phyloP scores from a whole-genome alignment of 2,888 invertebrate species.

The Deilephila porcellus region DNA sequence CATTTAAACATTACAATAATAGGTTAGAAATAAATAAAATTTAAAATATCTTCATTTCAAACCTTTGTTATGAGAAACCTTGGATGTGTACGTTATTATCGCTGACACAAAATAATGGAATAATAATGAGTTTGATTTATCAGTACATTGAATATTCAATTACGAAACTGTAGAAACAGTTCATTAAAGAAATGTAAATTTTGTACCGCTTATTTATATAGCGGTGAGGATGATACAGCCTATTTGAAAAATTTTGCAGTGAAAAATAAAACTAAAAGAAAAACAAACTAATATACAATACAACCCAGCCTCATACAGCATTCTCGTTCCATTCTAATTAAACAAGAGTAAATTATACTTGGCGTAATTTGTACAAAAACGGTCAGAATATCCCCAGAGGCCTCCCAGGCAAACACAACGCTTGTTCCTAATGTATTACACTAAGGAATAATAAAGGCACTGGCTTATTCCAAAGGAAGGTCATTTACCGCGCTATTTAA shows the following conservation, averaged over 20 bases:
- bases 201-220: no score
- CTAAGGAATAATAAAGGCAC: background rate
- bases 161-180: no score
- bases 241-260: no score
- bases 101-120: no score
- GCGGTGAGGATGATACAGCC: no score
- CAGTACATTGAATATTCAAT: no score
- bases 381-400: background rate
- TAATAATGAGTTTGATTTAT: no score
- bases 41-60: no score
- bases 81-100: no score
- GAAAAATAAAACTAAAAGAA: no score
- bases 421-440: constrained; percentile 19
- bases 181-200: no score
- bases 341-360: constrained; percentile 10
- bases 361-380: constrained; percentile 17
- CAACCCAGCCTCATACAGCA: background rate
- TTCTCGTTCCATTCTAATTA: background rate
- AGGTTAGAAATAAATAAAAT: background rate
- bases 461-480: background rate
- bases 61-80: no score
- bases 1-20: background rate
- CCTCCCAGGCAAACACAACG: background rate
- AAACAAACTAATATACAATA: background rate
- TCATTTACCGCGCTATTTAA: constrained; percentile 5